A percentile compares a stretch with the other conserved stretches of the same genome.
phyloP scores from a whole-genome alignment of 1,140 invertebrate genomes.

The Drosophila truncata region DNA sequence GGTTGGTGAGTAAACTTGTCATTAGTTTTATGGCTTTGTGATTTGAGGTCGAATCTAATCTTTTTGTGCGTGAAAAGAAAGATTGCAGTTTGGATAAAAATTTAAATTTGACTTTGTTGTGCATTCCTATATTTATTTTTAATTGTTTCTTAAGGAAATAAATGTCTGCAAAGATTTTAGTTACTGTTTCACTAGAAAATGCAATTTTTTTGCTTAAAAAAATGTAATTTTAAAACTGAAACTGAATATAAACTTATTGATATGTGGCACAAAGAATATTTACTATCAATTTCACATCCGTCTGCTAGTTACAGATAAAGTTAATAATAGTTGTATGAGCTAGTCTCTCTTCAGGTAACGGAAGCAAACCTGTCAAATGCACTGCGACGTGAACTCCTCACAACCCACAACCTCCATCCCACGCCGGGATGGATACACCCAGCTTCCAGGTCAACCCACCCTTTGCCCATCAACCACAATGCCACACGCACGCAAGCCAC shows the following conservation, averaged over 20 bases:
- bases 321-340: neutral
- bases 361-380: slow-evolving; percentile 36
- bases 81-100: neutral
- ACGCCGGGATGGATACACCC: neutral
- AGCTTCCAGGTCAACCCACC: slow-evolving; percentile 1
- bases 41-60: neutral
- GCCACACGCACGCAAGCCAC: slow-evolving; percentile 31
- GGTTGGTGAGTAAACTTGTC: slow-evolving; percentile 10
- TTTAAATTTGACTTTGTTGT: neutral
- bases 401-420: slow-evolving; percentile 7
- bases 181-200: neutral
- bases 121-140: slow-evolving; percentile 3
- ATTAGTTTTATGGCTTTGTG: slow-evolving; percentile 3
- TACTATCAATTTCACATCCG: neutral
- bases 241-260: neutral
- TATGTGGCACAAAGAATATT: neutral
- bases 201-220: neutral
- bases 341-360: neutral
- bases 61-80: neutral
- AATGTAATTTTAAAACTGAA: no score
- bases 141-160: neutral
- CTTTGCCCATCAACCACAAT: slow-evolving; percentile 14
- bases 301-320: neutral
- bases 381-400: neutral
- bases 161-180: neutral